Conservation (phyloP, 2,797 vertebrate species). For the Hydrocynus forskahlii region DNA sequence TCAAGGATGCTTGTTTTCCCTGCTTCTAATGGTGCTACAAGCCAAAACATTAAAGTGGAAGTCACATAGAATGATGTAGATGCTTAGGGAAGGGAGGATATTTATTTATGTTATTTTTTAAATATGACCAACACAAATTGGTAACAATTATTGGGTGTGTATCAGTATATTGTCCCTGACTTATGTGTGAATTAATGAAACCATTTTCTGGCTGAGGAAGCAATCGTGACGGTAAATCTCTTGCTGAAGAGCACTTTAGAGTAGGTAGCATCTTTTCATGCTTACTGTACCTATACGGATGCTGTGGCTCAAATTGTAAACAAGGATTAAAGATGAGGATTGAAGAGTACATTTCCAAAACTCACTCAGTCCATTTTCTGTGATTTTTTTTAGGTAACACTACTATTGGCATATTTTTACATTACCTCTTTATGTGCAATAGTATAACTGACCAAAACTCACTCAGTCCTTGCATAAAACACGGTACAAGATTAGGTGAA, state of each 20-base stretch:
- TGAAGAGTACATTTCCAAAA: no score
- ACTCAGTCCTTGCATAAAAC: no score
- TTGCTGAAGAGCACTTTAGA: background rate
- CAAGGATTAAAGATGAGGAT: background rate
- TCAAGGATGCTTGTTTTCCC: background rate
- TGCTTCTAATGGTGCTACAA: slow-evolving; percentile 19
- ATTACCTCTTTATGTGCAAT: no score
- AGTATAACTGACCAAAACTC: no score
- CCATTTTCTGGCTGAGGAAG: background rate
- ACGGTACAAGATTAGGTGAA: no score
- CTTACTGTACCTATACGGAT: no score
- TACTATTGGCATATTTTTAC: no score
- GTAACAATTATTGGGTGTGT: background rate
- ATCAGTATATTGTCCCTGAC: slow-evolving; percentile 17
- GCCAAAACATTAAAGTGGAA: slow-evolving; percentile 16
- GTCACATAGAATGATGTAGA: background rate
- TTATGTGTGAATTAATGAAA: slow-evolving; percentile 5
- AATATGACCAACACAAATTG: background rate
- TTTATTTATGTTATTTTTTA: background rate
- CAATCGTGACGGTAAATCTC: no score
- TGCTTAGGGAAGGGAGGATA: background rate
- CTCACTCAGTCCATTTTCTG: no score
- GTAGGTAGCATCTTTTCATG: background rate
- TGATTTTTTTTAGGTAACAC: no score
- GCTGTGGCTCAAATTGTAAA: background rate